These are phyloP conservation scores for Biston stratarius DNA, from an alignment of 2,888 invertebrate genomes.

Conservation along the genomic window DNA sequence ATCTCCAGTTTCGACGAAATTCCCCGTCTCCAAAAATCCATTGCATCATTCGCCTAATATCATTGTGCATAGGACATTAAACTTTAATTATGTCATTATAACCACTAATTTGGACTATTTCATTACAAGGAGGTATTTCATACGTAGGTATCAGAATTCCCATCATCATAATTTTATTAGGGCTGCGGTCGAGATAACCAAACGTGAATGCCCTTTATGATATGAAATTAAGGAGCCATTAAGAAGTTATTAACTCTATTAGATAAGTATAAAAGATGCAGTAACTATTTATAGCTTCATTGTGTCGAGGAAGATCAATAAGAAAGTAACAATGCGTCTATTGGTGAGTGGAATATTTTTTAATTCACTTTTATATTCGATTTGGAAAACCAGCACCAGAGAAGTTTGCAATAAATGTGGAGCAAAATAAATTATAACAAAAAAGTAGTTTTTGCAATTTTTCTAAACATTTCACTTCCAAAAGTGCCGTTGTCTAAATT, in stretches of 20 bases:
- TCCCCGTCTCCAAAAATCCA: slow-evolving; percentile 1
- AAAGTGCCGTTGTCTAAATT: too few relatives aligned
- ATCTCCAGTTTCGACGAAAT: slow-evolving; percentile 5
- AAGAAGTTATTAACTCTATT: slow-evolving; percentile 26
- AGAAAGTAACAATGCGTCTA: slow-evolving; percentile 22
- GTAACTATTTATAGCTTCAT: slow-evolving; percentile 16
- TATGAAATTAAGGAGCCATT: slow-evolving; percentile 19
- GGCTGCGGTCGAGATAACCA: slow-evolving; percentile 6
- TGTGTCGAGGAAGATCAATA: background rate
- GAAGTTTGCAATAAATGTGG: background rate
- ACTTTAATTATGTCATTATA: background rate
- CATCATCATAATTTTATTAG: slow-evolving; percentile 7
- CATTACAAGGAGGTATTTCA: too few relatives aligned
- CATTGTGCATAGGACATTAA: slow-evolving; percentile 5
- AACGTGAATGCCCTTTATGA: slow-evolving; percentile 9
- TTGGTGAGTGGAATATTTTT: slow-evolving; percentile 18
- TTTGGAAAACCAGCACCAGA: too few relatives aligned
- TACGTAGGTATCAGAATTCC: background rate
- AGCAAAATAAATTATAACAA: too few relatives aligned
- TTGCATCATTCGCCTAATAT: background rate
- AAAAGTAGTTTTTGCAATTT: too few relatives aligned
- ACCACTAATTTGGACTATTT: background rate
- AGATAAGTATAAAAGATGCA: slow-evolving; percentile 28
- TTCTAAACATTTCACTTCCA: too few relatives aligned
- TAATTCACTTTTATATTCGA: background rate